A percentile compares a stretch with the other conserved stretches of the same genome.
Conservation (phyloP, 2,797 vertebrate species). For the Numenius phaeopus region DNA sequence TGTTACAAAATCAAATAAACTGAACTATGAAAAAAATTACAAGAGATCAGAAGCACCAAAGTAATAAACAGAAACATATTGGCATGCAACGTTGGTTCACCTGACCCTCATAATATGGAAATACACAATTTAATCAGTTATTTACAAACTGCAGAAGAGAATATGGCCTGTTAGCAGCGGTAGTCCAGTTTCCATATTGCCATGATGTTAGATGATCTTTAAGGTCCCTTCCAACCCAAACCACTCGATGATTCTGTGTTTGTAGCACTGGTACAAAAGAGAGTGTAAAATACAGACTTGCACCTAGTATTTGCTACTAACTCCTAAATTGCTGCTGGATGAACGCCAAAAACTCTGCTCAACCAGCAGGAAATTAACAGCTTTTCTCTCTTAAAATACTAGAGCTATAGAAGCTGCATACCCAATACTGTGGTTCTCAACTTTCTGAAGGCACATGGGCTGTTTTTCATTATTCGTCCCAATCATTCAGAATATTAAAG, state of each 20-base stretch:
- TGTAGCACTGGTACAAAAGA: not conserved
- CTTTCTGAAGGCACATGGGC: not conserved
- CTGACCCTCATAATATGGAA: constrained; percentile 46
- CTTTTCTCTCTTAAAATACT: not conserved
- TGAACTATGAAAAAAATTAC: constrained; percentile 14
- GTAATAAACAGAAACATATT: constrained; percentile 37
- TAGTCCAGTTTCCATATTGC: not conserved
- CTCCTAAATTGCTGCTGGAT: not conserved
- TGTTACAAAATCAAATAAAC: constrained; percentile 57
- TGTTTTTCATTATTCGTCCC: not conserved
- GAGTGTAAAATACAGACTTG: not conserved
- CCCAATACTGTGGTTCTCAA: not conserved
- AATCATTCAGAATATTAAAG: not conserved
- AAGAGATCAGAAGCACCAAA: constrained; percentile 22
- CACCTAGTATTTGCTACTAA: not conserved
- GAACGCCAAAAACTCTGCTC: not conserved
- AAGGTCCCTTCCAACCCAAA: not conserved
- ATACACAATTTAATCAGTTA: constrained; percentile 20
- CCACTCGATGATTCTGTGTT: not conserved
- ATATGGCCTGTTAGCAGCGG: not conserved
- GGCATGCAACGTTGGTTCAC: constrained; percentile 23
- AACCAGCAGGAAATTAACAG: not conserved
- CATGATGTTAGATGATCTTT: not conserved
- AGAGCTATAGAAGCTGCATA: not conserved
- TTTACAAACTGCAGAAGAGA: constrained; percentile 19